Evolutionary conservation across 2,113 vertebrate genomes (phyloP).

Genomic region (Mesembrinibis cayennensis): DNA sequence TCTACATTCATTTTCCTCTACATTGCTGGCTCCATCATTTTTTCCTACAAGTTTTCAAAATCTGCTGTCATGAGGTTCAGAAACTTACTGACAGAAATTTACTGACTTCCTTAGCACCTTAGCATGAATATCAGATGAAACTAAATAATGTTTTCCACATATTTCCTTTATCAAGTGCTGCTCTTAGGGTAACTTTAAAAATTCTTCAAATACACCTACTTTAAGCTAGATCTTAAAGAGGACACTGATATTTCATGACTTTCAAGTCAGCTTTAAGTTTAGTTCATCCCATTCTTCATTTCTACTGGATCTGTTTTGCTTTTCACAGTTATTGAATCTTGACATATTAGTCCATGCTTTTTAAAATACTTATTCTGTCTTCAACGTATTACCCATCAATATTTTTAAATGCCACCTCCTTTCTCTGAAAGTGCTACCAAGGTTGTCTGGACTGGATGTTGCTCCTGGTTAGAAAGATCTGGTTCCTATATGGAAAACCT

Average conservation of each 20-base stretch:
- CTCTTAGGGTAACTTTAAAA: neutral
- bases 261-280: neutral
- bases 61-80: neutral
- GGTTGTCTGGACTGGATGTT: neutral
- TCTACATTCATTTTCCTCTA: rapidly evolving
- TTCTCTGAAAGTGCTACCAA: neutral
- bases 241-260: neutral
- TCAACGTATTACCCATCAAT: rapidly evolving
- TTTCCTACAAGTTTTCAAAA: neutral
- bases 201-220: neutral
- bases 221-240: neutral
- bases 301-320: neutral
- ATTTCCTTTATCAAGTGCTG: neutral
- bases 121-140: neutral
- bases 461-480: neutral
- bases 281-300: neutral
- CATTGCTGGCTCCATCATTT: neutral
- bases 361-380: neutral
- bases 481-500: neutral
- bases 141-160: neutral
- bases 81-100: neutral
- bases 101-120: neutral
- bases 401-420: neutral
- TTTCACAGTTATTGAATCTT: neutral
- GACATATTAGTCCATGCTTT: neutral